Conservation (phyloP, 2,113 vertebrate genomes). For the Vulpes vulpes region DNA sequence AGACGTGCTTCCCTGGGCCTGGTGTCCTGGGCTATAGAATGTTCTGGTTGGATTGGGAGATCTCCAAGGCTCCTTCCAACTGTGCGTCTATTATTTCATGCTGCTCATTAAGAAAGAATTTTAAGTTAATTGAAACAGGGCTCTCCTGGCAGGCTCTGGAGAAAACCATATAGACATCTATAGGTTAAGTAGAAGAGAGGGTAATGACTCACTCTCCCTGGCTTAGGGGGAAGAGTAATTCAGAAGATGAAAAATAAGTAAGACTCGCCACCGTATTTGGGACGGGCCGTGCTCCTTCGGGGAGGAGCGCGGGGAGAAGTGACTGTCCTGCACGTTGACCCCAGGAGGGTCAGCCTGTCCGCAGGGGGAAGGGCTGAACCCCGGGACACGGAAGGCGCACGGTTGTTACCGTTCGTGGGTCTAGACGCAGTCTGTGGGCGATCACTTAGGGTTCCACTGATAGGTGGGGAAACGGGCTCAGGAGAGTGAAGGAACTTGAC, state of each 20-base stretch:
- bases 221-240: constrained; percentile 60
- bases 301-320: not conserved
- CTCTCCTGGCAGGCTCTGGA: constrained; percentile 43
- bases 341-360: not conserved
- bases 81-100: constrained; percentile 43
- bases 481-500: not conserved
- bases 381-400: not conserved
- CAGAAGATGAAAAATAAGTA: constrained; percentile 68
- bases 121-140: constrained; percentile 74
- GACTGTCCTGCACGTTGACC: not conserved
- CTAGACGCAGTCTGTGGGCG: not conserved
- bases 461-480: not conserved
- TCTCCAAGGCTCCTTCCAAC: constrained; percentile 50
- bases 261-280: constrained; percentile 49
- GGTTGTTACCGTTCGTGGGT: not conserved
- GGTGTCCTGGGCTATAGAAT: not conserved
- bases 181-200: constrained; percentile 69
- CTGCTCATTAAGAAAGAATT: constrained; percentile 64
- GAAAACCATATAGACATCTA: constrained; percentile 56
- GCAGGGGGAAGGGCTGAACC: not conserved
- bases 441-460: not conserved
- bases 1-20: not conserved
- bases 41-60: constrained; percentile 57
- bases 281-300: not conserved
- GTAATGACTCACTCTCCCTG: not conserved